A percentile compares a stretch with the other conserved stretches of the same genome.
Conservation (phyloP, 1,140 invertebrate species). For the Armadillidium nasatum region DNA sequence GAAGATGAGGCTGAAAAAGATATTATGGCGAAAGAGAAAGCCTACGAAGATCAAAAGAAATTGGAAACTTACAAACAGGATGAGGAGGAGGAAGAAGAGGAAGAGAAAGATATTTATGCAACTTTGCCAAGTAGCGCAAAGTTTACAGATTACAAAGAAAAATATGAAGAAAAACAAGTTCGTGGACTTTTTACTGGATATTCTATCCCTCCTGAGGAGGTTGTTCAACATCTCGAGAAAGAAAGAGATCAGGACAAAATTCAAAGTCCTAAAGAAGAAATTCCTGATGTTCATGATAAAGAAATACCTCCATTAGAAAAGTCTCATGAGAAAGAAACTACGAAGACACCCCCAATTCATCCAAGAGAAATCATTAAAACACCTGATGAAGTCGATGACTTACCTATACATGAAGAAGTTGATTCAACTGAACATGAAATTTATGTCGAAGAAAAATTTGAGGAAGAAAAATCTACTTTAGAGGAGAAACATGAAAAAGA, state of each 20-base stretch:
- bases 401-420: conserved; percentile 47
- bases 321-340: conserved; percentile 23
- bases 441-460: conserved; percentile 35
- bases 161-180: conserved; percentile 44
- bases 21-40: conserved; percentile 16
- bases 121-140: conserved; percentile 45
- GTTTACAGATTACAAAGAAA: conserved; percentile 44
- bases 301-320: conserved; percentile 33
- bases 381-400: conserved; percentile 48
- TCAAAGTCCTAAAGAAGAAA: not conserved
- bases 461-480: conserved; percentile 19
- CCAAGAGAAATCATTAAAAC: conserved; percentile 45
- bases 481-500: conserved; percentile 29
- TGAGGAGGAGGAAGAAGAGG: conserved; percentile 45
- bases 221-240: conserved; percentile 18
- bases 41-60: conserved; percentile 37
- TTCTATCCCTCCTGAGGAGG: not conserved
- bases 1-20: conserved; percentile 45
- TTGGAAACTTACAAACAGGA: conserved; percentile 47
- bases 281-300: conserved; percentile 25
- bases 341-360: conserved; percentile 33
- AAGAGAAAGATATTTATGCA: conserved; percentile 49
- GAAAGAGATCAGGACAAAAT: conserved; percentile 1
- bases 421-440: conserved; percentile 40
- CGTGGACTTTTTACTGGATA: conserved; percentile 32